These are phyloP conservation scores for Nipponacmea schrenckii DNA, from an alignment of 2,888 invertebrate genomes.

Conservation along the genomic window DNA sequence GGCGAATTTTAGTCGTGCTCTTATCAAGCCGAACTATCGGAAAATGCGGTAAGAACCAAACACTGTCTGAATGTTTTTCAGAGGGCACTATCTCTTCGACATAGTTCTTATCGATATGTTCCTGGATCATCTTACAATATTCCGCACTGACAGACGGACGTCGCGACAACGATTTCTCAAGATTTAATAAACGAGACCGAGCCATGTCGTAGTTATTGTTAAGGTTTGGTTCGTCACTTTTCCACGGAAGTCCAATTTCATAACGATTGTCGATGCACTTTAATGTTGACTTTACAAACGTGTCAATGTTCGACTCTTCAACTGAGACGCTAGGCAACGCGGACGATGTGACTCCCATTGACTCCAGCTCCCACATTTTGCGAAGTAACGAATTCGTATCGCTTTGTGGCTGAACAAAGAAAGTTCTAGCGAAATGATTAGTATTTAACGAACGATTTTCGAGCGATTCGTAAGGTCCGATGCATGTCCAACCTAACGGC, in stretches of 20 bases:
- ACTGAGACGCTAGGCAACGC: neutral
- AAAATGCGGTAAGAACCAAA: neutral
- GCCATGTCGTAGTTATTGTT: neutral
- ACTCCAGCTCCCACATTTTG: neutral
- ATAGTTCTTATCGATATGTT: neutral
- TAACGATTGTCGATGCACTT: neutral
- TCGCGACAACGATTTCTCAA: neutral
- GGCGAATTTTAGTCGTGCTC: neutral
- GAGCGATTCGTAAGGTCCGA: neutral
- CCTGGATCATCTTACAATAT: neutral
- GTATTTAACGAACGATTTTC: neutral
- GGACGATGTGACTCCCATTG: neutral
- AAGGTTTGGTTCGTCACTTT: neutral
- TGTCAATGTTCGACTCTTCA: neutral
- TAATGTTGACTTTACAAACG: neutral
- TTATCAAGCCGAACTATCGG: neutral
- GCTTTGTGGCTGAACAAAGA: neutral
- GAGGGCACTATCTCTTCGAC: neutral
- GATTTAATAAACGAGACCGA: neutral
- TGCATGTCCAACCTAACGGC: conserved; percentile 22
- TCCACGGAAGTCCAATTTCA: neutral
- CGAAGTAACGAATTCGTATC: neutral
- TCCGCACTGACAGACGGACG: neutral
- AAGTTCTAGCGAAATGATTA: conserved; percentile 2
- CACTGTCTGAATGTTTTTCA: neutral